Conservation (phyloP, 2,888 invertebrate species). For the Poecilus cupreus region DNA sequence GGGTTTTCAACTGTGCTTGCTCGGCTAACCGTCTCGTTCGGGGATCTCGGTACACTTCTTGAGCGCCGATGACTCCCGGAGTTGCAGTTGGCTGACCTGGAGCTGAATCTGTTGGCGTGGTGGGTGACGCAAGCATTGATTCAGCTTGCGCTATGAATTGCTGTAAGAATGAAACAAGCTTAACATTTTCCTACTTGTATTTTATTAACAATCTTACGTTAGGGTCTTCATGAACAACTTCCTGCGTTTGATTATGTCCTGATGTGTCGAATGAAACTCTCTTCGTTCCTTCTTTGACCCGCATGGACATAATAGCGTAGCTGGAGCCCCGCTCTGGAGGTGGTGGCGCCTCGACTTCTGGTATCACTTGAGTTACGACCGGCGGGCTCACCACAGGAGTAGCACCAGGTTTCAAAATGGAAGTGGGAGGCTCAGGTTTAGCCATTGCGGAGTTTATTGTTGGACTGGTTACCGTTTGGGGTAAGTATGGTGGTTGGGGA, state of each 20-base stretch:
- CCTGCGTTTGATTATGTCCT: slow-evolving; percentile 62
- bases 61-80: slow-evolving; percentile 97
- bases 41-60: slow-evolving; percentile 98
- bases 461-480: slow-evolving; percentile 69
- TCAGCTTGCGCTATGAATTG: slow-evolving; percentile 88
- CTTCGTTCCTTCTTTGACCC: slow-evolving; percentile 71
- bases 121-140: slow-evolving; percentile 84
- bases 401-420: slow-evolving; percentile 71
- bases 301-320: slow-evolving; percentile 87
- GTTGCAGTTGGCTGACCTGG: slow-evolving; percentile 78
- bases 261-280: slow-evolving; percentile 71
- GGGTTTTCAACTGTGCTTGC: slow-evolving; percentile 78
- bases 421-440: slow-evolving; percentile 69
- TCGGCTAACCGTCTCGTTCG: slow-evolving; percentile 90
- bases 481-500: slow-evolving; percentile 67
- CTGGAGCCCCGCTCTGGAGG: slow-evolving; percentile 94
- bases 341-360: slow-evolving; percentile 76
- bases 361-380: slow-evolving; percentile 56
- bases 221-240: slow-evolving; percentile 80
- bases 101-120: slow-evolving; percentile 79
- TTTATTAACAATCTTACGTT: slow-evolving; percentile 79
- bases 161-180: slow-evolving; percentile 75
- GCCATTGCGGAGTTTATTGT: slow-evolving; percentile 68
- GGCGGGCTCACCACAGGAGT: slow-evolving; percentile 67
- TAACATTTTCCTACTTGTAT: no score